Percentiles rank a stretch among this genome's conserved stretches.
Evolutionary conservation across 2,113 vertebrate species (phyloP).

Genomic region (Atlantisia rogersi): DNA sequence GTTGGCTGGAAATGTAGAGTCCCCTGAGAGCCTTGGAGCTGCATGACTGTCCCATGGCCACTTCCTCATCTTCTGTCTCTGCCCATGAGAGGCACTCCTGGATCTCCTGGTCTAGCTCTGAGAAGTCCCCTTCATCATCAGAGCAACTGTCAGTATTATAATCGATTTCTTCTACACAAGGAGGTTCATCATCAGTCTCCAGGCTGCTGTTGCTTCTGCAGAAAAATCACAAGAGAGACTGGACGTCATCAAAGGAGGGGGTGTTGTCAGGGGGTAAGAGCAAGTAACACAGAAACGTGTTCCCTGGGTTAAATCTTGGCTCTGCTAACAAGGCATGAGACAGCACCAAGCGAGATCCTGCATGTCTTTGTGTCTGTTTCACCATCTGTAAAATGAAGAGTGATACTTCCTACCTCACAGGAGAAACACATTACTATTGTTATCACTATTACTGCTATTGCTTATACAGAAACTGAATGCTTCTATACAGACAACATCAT

Average conservation of each 20-base stretch:
- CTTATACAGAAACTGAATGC: neutral
- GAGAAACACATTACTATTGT: neutral
- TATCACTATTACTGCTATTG: neutral
- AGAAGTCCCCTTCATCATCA: slow-evolving; percentile 53
- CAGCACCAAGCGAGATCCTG: neutral
- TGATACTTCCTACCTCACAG: neutral
- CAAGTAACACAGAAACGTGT: neutral
- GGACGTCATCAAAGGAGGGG: neutral
- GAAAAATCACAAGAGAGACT: slow-evolving; percentile 47
- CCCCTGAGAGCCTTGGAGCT: neutral
- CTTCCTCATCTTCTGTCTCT: slow-evolving; percentile 4
- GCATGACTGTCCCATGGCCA: neutral
- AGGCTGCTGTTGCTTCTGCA: slow-evolving; percentile 40
- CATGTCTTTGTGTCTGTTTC: neutral
- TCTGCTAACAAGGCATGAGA: neutral
- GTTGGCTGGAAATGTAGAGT: neutral
- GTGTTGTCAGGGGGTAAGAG: neutral
- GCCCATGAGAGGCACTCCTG: slow-evolving; percentile 13
- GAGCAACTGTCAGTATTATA: slow-evolving; percentile 75
- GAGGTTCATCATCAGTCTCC: slow-evolving; percentile 88
- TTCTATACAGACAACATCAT: neutral
- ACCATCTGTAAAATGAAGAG: neutral
- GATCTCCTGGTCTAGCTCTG: slow-evolving; percentile 70
- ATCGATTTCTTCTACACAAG: slow-evolving; percentile 86
- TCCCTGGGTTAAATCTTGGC: neutral